phyloP scores from a whole-genome alignment of 2,888 invertebrate species.

The Eristalinus sepulchralis region DNA sequence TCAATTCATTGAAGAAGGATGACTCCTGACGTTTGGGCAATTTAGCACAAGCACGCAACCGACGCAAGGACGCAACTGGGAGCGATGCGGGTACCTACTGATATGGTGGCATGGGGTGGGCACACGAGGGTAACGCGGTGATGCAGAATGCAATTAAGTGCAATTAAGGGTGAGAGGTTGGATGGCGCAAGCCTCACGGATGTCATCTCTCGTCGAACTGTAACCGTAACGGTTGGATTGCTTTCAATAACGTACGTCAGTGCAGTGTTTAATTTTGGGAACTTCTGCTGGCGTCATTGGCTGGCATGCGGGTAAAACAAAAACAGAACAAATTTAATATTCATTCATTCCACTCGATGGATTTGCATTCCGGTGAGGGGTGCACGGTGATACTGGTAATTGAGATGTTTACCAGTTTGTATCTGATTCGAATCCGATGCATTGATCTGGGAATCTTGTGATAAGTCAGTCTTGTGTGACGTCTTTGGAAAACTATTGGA shows the following conservation, averaged over 20 bases:
- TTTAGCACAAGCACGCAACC: slow-evolving; percentile 54
- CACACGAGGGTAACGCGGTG: slow-evolving; percentile 10
- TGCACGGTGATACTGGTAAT: neutral
- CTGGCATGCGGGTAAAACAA: slow-evolving; percentile 49
- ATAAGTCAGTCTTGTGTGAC: neutral
- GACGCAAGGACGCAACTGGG: slow-evolving; percentile 25
- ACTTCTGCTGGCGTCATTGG: slow-evolving; percentile 54
- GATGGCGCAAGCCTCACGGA: slow-evolving; percentile 44
- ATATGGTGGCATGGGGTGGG: slow-evolving; percentile 11
- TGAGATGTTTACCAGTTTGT: neutral
- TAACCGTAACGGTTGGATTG: slow-evolving; percentile 45
- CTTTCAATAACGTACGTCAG: slow-evolving; percentile 32
- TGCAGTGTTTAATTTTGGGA: slow-evolving; percentile 44
- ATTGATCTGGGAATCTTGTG: neutral
- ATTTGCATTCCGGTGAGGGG: neutral
- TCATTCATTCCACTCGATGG: neutral
- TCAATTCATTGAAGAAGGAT: neutral
- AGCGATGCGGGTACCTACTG: slow-evolving; percentile 55
- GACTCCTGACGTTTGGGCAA: slow-evolving; percentile 3
- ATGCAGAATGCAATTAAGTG: slow-evolving; percentile 60
- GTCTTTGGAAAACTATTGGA: neutral
- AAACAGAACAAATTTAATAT: neutral
- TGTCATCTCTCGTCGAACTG: slow-evolving; percentile 23
- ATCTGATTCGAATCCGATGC: neutral
- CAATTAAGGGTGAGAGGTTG: slow-evolving; percentile 60